phyloP scores from a whole-genome alignment of 2,888 invertebrate species.

The Euspilapteryx auroguttella region DNA sequence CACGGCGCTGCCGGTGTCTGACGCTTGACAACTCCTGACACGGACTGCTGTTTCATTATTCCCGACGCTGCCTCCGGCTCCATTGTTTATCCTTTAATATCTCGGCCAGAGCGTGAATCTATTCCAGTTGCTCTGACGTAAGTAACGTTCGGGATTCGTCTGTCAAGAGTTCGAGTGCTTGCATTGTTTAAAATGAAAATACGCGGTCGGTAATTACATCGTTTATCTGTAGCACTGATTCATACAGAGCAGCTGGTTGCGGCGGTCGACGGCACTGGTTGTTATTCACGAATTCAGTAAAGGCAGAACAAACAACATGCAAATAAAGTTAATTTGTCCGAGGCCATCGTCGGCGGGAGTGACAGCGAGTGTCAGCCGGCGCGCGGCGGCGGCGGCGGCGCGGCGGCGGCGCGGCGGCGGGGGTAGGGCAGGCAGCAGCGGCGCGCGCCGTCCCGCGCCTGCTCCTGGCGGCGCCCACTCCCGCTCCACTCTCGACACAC shows the following conservation, averaged over 20 bases:
- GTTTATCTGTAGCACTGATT: background rate
- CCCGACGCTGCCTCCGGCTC: conserved; percentile 39
- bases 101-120: conserved; percentile 41
- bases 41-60: conserved; percentile 52
- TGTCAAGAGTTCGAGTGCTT: conserved; percentile 31
- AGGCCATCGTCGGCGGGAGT: conserved; percentile 25
- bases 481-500: conserved; percentile 1
- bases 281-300: conserved; percentile 28
- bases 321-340: conserved; percentile 52
- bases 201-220: too few species aligned
- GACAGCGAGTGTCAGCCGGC: conserved; percentile 16
- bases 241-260: background rate
- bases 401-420: conserved; percentile 11
- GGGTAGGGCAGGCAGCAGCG: background rate
- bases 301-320: conserved; percentile 25
- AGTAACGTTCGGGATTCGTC: conserved; percentile 36
- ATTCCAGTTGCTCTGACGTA: conserved; percentile 53
- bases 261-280: conserved; percentile 8
- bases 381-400: conserved; percentile 11
- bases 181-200: conserved; percentile 24
- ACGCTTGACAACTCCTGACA: conserved; percentile 48
- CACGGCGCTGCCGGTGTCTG: conserved; percentile 45
- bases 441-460: conserved; percentile 5
- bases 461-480: conserved; percentile 3
- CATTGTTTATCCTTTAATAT: conserved; percentile 61